Evolutionary conservation across 2,113 vertebrate genomes (phyloP).

Genomic region (Salvelinus sp.): DNA sequence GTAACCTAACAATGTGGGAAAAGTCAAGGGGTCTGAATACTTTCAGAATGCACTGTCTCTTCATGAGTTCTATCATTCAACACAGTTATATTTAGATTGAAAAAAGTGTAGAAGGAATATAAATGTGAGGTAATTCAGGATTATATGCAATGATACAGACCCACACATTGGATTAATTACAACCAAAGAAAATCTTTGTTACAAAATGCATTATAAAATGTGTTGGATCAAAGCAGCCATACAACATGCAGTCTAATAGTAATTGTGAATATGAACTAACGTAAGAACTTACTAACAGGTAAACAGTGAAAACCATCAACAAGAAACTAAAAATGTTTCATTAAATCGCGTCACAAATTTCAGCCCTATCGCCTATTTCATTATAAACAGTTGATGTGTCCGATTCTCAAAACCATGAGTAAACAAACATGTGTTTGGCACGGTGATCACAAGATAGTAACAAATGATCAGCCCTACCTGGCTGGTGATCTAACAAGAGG

Average conservation of each 20-base stretch:
- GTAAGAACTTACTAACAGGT: not conserved
- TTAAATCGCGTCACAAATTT: slow-evolving; percentile 26
- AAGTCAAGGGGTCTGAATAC: too few relatives aligned
- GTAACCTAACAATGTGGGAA: too few relatives aligned
- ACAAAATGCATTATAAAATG: slow-evolving; percentile 22
- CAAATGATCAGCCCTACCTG: slow-evolving; percentile 15
- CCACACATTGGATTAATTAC: slow-evolving; percentile 16
- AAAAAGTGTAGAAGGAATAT: slow-evolving; percentile 18
- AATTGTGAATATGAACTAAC: not conserved
- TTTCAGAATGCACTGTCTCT: too few relatives aligned
- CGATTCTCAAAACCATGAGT: slow-evolving; percentile 12
- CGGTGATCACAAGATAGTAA: slow-evolving; percentile 4
- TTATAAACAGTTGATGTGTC: slow-evolving; percentile 60
- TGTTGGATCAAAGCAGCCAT: slow-evolving; percentile 1
- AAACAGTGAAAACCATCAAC: not conserved
- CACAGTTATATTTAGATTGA: slow-evolving; percentile 7
- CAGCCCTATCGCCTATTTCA: slow-evolving; percentile 37
- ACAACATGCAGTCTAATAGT: slow-evolving; percentile 11
- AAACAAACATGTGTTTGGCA: slow-evolving; percentile 8
- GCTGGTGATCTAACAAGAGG: not conserved
- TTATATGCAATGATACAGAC: not conserved
- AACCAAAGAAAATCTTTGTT: slow-evolving; percentile 27
- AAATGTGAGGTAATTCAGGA: slow-evolving; percentile 58
- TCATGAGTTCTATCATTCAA: too few relatives aligned
- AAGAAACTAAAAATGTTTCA: slow-evolving; percentile 15